These are phyloP conservation scores for Ammospiza maritima DNA, from an alignment of 2,797 vertebrate species.

Conservation along the genomic window DNA sequence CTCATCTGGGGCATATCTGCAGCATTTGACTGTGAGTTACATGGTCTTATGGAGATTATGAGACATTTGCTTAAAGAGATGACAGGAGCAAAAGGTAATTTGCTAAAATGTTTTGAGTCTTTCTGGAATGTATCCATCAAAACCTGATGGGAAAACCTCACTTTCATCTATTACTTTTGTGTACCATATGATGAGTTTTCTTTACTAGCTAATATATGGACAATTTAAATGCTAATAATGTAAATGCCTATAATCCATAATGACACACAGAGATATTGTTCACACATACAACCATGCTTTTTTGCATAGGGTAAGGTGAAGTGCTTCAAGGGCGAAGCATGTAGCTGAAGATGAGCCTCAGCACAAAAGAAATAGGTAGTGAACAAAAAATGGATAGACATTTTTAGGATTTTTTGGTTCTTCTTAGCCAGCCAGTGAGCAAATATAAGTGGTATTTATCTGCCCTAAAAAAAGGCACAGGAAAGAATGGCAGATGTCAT, in stretches of 20 bases:
- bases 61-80: conserved; percentile 48
- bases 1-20: conserved; percentile 60
- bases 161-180: conserved; percentile 37
- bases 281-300: neutral
- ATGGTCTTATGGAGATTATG: conserved; percentile 32
- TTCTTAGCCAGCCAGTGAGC: neutral
- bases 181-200: neutral
- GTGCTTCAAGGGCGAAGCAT: neutral
- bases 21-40: conserved; percentile 22
- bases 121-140: conserved; percentile 37
- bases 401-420: neutral
- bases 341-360: neutral
- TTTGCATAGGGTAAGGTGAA: neutral
- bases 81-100: conserved; percentile 66
- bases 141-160: conserved; percentile 16
- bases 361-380: neutral
- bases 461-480: neutral
- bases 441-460: neutral
- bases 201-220: neutral
- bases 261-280: neutral
- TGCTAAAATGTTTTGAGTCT: conserved; percentile 59
- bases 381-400: neutral
- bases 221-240: neutral
- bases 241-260: neutral
- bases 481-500: neutral